Percentiles rank a stretch among this genome's conserved stretches.
Conservation (phyloP, 2,888 invertebrate species). For the Endomychus coccineus region DNA sequence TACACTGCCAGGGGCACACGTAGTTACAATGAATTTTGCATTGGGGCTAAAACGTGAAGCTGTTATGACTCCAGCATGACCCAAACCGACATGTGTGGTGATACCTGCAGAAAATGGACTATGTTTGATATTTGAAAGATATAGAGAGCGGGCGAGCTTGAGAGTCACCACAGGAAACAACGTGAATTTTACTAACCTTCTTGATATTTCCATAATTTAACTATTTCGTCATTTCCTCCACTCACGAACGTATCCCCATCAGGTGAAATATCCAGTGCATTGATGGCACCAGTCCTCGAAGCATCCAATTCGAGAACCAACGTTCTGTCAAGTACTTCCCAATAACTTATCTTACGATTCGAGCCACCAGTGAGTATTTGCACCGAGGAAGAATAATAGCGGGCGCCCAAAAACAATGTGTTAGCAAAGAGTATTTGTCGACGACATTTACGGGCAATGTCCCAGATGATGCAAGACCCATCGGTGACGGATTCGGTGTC, state of each 20-base stretch:
- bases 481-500: constrained; percentile 81
- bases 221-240: constrained; percentile 78
- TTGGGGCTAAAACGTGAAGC: constrained; percentile 72
- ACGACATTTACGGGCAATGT: constrained; percentile 62
- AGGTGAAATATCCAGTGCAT: constrained; percentile 67
- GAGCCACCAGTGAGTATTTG: constrained; percentile 80
- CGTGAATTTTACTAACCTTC: constrained; percentile 49
- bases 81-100: constrained; percentile 67
- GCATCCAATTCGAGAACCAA: constrained; percentile 78
- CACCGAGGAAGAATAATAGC: constrained; percentile 61
- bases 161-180: not conserved
- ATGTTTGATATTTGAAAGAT: no score
- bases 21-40: constrained; percentile 63
- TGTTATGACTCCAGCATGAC: constrained; percentile 79
- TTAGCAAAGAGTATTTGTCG: constrained; percentile 82
- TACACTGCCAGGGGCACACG: constrained; percentile 59
- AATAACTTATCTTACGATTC: constrained; percentile 80
- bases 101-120: no score
- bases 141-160: no score
- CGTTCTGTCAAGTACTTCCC: constrained; percentile 82
- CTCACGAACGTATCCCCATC: constrained; percentile 74
- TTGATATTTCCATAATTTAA: constrained; percentile 86
- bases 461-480: constrained; percentile 92
- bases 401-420: constrained; percentile 72
- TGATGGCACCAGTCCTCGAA: constrained; percentile 71